phyloP scores from a whole-genome alignment of 2,113 vertebrate species.

The Sialia sialis region DNA sequence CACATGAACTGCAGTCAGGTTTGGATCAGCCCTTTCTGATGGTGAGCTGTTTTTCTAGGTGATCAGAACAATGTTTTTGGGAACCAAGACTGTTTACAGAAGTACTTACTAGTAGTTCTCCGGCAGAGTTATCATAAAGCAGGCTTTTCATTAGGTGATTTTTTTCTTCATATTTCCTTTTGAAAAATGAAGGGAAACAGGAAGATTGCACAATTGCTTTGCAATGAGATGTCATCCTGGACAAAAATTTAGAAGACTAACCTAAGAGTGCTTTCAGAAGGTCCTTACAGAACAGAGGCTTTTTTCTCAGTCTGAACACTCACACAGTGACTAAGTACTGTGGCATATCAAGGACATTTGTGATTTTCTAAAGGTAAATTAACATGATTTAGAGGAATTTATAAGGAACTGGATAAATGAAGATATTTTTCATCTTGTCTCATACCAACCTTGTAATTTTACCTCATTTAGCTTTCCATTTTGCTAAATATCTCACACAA shows the following conservation, averaged over 20 bases:
- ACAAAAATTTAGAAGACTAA: neutral
- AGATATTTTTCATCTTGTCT: neutral
- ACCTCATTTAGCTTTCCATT: neutral
- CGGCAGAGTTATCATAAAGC: neutral
- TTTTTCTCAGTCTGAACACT: neutral
- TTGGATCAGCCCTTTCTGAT: neutral
- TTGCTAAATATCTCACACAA: neutral
- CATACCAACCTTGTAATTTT: neutral
- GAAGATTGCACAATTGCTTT: neutral
- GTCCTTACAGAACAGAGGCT: neutral
- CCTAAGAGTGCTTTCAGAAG: fast-evolving
- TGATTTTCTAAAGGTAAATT: neutral
- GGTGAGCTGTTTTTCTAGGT: neutral
- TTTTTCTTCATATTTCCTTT: neutral
- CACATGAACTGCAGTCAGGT: neutral
- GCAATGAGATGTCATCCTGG: neutral
- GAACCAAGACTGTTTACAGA: neutral
- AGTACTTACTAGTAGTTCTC: neutral
- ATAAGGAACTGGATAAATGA: neutral
- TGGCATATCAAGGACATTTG: neutral
- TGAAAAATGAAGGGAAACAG: neutral
- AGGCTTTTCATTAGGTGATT: neutral
- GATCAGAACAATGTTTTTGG: neutral
- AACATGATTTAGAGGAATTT: neutral
- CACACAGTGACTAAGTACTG: neutral